Base-by-base conservation (phyloP, 2,113 vertebrate species). In the Ictalurus furcatus region DNA sequence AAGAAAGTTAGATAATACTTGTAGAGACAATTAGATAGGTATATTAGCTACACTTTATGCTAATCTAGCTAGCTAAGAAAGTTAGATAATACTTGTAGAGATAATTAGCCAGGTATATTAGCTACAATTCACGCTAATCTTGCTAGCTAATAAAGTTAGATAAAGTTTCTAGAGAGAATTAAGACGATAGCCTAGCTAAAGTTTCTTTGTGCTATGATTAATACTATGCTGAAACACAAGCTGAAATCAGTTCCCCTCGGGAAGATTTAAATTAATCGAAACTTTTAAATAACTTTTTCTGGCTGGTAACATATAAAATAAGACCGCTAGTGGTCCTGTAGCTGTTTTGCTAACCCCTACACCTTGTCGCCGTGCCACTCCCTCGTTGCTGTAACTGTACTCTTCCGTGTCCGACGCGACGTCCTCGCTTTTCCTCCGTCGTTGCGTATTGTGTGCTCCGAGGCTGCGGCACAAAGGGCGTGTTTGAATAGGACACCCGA, bases 401-500 rank as follows among this genome's bases (percentile, higher is more conserved):
- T 73, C 86, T 88, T 87, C 87, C 87, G 91, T 85, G 92, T 89
- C 85, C 71, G 73, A 28, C 21, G 34, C 69, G 88, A 89, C 59
- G 83, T 86, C 78, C 88, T 74, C 16, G 52, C 82, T 89, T 88
- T 52, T 88, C 61, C 80, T 82, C 58, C 63, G 12, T 59, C 79
- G 93, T 93, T 93, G 91, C 91, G 84, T 88, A 54, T 90, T 87
- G 91, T 93, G 84, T 91, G 91, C 92, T 89, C 71, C 89, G 76
- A 89, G 91, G 94, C 92, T 59, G 87, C 90, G 91, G 93, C 94
- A 91, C 88, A 95, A 91, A 94, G 92, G 17, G 12, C 23, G 87
- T 91, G 91, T 88, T 81, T 86, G 92, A 91, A 91, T 93, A 87
- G 67, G 79, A 84, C 91, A 84, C 89, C 90, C 13, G 54, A 76